Percentiles rank a stretch among this genome's conserved stretches.
These are phyloP conservation scores for Centruroides sculpturatus DNA, from an alignment of 1,140 invertebrate genomes.

Conservation along the genomic window DNA sequence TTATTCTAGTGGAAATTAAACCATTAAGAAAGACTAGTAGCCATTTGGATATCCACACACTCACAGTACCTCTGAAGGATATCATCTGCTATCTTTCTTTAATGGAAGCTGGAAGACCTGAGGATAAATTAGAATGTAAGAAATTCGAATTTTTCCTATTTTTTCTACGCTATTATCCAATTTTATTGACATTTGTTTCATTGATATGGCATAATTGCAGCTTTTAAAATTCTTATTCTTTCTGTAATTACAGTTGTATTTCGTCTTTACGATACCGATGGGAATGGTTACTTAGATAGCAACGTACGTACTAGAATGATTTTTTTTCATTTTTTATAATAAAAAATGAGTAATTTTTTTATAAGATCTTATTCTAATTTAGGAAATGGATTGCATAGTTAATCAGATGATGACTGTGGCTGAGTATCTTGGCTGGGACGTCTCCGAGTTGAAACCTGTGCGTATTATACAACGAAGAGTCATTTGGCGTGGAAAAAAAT, in stretches of 20 bases:
- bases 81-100: slow-evolving; percentile 90
- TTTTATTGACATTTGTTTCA: neutral
- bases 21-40: slow-evolving; percentile 58
- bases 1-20: slow-evolving; percentile 24
- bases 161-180: neutral
- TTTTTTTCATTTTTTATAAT: neutral
- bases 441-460: slow-evolving; percentile 85
- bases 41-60: slow-evolving; percentile 52
- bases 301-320: slow-evolving; percentile 42
- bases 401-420: slow-evolving; percentile 98
- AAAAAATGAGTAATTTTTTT: neutral
- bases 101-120: slow-evolving; percentile 79
- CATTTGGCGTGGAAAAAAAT: no score
- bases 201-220: neutral
- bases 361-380: slow-evolving; percentile 17
- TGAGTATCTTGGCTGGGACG: slow-evolving; percentile 93
- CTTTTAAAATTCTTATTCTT: neutral
- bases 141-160: slow-evolving; percentile 13
- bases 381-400: slow-evolving; percentile 89
- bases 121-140: slow-evolving; percentile 94
- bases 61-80: slow-evolving; percentile 77
- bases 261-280: slow-evolving; percentile 88
- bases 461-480: slow-evolving; percentile 16
- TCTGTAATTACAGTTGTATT: slow-evolving; percentile 70
- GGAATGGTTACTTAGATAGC: slow-evolving; percentile 83